A percentile compares a stretch with the other conserved stretches of the same genome.
phyloP scores from a whole-genome alignment of 2,888 invertebrate genomes.

The Celastrina argiolus region DNA sequence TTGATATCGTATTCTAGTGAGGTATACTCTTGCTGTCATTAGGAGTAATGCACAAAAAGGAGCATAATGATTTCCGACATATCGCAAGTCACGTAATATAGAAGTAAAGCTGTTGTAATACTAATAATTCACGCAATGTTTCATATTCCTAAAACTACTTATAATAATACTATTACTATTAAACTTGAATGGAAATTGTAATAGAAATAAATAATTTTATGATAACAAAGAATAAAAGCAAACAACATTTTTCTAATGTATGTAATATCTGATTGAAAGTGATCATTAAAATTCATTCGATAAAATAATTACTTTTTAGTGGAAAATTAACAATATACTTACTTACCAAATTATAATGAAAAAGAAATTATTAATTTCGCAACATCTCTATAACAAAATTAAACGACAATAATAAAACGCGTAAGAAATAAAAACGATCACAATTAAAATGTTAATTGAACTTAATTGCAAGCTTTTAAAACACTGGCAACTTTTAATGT shows the following conservation, averaged over 20 bases:
- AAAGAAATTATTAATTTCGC: too few species aligned
- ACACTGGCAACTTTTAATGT: constrained; percentile 44
- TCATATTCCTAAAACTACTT: not conserved
- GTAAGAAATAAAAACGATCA: not conserved
- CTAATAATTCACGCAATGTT: not conserved
- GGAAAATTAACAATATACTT: too few species aligned
- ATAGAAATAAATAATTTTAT: not conserved
- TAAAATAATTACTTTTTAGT: too few species aligned
- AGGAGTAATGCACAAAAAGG: constrained; percentile 6
- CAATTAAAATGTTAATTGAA: constrained; percentile 11
- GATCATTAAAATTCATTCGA: too few species aligned
- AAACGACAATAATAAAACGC: too few species aligned
- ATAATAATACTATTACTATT: not conserved
- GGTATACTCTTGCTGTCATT: not conserved
- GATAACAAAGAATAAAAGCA: not conserved
- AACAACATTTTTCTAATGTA: too few species aligned
- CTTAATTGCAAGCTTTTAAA: constrained; percentile 2
- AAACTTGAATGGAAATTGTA: not conserved
- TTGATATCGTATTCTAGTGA: not conserved
- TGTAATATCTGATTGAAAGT: too few species aligned
- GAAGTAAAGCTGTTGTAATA: not conserved
- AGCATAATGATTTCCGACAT: not conserved
- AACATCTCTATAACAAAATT: too few species aligned
- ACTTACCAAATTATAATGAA: too few species aligned
- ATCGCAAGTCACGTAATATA: not conserved